phyloP scores from a whole-genome alignment of 2,888 invertebrate species.

The Ashinkailepas kermadecensis region DNA sequence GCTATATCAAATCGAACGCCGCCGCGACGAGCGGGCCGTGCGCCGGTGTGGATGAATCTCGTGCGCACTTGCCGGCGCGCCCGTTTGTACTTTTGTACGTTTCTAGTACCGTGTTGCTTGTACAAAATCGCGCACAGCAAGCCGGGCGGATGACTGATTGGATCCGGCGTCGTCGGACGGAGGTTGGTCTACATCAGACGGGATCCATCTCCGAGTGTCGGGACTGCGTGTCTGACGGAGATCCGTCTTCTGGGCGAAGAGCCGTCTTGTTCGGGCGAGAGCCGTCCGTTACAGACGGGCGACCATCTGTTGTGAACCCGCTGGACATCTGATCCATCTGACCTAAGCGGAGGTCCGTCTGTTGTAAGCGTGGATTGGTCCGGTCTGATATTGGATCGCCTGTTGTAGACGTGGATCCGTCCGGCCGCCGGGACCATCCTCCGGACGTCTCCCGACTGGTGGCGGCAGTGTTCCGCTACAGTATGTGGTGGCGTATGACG shows the following conservation, averaged over 20 bases:
- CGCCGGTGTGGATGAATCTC: background rate
- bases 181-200: background rate
- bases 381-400: no score
- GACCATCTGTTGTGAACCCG: no score
- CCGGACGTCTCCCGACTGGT: no score
- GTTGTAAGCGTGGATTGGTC: no score
- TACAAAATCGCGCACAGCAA: background rate
- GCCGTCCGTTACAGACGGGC: no score
- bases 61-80: background rate
- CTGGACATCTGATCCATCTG: no score
- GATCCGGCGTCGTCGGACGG: background rate
- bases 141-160: background rate
- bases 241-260: no score
- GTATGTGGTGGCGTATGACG: background rate
- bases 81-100: conserved; percentile 14
- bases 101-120: background rate
- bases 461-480: background rate
- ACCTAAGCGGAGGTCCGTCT: no score
- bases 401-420: background rate
- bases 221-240: no score
- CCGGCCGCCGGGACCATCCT: background rate
- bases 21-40: background rate
- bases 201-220: no score
- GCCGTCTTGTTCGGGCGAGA: no score
- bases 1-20: background rate